phyloP scores from a whole-genome alignment of 2,113 vertebrate species.

The Tinamus guttatus region DNA sequence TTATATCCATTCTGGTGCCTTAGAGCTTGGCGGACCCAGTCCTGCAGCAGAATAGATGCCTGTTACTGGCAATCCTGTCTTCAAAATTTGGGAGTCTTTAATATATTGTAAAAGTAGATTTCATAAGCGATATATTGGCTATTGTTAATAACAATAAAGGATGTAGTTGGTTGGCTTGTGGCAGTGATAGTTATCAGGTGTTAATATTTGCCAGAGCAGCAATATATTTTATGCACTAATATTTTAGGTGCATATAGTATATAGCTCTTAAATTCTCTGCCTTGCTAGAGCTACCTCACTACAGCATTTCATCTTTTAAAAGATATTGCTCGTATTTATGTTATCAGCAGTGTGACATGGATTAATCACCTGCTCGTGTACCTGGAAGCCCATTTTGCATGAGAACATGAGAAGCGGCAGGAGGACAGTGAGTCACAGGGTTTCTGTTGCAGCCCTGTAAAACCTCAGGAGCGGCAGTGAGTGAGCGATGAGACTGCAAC shows the following conservation, averaged over 20 bases:
- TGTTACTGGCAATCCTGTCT: background rate
- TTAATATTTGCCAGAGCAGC: background rate
- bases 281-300: background rate
- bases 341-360: no score
- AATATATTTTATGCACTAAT: no score
- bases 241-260: background rate
- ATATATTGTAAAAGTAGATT: background rate
- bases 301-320: background rate
- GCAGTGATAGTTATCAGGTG: background rate
- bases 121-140: background rate
- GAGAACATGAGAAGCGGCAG: background rate
- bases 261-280: background rate
- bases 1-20: constrained; percentile 44
- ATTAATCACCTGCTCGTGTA: background rate
- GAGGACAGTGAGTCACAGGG: background rate
- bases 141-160: background rate
- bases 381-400: background rate
- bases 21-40: constrained; percentile 54
- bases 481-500: background rate
- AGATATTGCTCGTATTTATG: background rate
- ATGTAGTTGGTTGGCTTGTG: background rate
- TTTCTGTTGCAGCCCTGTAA: background rate
- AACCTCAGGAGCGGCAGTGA: background rate
- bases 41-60: background rate
- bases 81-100: accelerated